Evolutionary conservation across 2,797 vertebrate genomes (phyloP).

Genomic region (Bradypodion ventrale): DNA sequence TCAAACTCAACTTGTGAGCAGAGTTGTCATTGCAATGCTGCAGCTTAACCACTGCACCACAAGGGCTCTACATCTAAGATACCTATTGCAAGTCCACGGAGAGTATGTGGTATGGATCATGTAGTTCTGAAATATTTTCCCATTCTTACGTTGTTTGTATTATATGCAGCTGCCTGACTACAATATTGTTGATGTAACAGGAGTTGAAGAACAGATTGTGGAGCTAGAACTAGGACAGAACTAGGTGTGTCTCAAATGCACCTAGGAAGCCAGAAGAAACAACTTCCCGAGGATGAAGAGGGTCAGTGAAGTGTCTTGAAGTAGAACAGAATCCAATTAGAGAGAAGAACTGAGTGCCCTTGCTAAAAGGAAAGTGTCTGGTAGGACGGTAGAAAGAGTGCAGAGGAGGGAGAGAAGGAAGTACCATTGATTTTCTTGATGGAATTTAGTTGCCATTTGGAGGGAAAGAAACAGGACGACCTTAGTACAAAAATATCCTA

Average conservation of each 20-base stretch:
- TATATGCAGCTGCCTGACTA: neutral
- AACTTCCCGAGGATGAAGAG: neutral
- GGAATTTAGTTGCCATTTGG: constrained; percentile 53
- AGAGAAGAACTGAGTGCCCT: neutral
- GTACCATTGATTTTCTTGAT: constrained; percentile 56
- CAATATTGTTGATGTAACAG: neutral
- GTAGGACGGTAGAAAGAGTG: constrained; percentile 22
- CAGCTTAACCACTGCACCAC: no score
- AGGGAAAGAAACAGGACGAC: constrained; percentile 61
- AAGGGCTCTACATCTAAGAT: no score
- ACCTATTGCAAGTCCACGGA: no score
- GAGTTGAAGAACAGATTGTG: neutral
- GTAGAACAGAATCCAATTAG: neutral
- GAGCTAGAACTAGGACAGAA: no score
- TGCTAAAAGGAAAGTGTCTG: neutral
- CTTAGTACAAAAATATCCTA: constrained; percentile 67
- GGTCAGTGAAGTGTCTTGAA: neutral
- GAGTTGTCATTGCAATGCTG: no score
- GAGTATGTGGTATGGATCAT: neutral
- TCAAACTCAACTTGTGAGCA: no score
- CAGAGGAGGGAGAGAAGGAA: neutral
- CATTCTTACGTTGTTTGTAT: constrained; percentile 2
- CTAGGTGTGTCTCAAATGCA: neutral
- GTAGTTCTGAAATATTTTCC: neutral
- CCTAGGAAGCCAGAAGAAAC: neutral